phyloP scores from a whole-genome alignment of 2,113 vertebrate species.

The Microcebus griseorufus region DNA sequence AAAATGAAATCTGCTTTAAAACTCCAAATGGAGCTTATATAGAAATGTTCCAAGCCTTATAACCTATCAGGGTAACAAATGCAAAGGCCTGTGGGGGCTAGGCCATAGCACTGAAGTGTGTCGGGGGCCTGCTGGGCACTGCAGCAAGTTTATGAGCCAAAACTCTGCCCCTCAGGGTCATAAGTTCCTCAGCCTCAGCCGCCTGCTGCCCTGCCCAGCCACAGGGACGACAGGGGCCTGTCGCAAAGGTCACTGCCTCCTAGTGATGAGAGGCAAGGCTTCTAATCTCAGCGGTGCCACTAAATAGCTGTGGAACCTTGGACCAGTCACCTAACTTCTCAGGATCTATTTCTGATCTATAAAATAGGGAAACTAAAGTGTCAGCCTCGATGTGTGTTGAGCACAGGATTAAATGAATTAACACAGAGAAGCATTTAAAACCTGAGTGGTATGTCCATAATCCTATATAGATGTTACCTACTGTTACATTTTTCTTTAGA shows the following conservation, averaged over 20 bases:
- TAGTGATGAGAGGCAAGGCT: not conserved
- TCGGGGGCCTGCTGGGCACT: not conserved
- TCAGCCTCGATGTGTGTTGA: not conserved
- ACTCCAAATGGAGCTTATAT: not conserved
- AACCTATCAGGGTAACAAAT: not conserved
- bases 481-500: not conserved
- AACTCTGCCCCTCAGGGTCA: not conserved
- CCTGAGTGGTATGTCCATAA: rapidly evolving
- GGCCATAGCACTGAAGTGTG: not conserved
- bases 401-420: not conserved
- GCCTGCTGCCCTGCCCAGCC: not conserved
- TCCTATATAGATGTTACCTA: too few species aligned
- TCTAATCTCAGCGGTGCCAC: not conserved
- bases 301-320: not conserved
- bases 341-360: not conserved
- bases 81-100: rapidly evolving
- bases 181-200: not conserved
- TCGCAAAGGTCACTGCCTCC: not conserved
- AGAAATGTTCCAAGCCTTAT: not conserved
- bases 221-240: not conserved
- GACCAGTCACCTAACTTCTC: not conserved
- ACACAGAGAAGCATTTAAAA: not conserved
- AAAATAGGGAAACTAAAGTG: not conserved
- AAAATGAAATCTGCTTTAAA: not conserved
- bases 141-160: not conserved